These are phyloP conservation scores for Chymomyza fuscimana DNA, from an alignment of 2,888 invertebrate genomes.

Conservation along the genomic window DNA sequence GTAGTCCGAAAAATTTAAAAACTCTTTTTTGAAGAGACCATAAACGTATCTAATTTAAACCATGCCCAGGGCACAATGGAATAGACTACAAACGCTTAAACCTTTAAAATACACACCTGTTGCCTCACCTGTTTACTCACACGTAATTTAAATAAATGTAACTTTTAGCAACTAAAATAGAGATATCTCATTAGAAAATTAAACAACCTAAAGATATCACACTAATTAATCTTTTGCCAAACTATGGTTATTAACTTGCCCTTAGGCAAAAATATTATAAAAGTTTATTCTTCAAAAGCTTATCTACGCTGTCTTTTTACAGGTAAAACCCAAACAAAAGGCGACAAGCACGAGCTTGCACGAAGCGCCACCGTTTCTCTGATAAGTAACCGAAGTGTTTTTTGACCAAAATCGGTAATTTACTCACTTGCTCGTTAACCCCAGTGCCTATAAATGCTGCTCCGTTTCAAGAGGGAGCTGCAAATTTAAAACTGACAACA, in stretches of 20 bases:
- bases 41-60: too few relatives aligned
- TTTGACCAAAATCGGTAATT: not conserved
- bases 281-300: not conserved
- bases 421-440: not conserved
- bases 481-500: constrained; percentile 45
- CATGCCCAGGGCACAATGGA: too few relatives aligned
- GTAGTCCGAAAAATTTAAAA: too few relatives aligned
- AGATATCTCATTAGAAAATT: too few relatives aligned
- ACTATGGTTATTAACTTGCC: not conserved
- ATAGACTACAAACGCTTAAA: too few relatives aligned
- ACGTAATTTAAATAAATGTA: too few relatives aligned
- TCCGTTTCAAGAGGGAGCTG: constrained; percentile 15
- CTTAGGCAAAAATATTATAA: not conserved
- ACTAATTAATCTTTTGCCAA: not conserved
- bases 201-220: not conserved
- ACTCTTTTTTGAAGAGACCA: too few relatives aligned
- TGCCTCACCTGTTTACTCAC: too few relatives aligned
- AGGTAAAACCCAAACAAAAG: not conserved
- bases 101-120: too few relatives aligned
- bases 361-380: not conserved
- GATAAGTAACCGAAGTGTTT: not conserved
- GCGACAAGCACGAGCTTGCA: not conserved
- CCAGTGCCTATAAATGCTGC: constrained; percentile 50
- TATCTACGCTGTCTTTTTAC: not conserved
- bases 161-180: too few relatives aligned